Percentiles rank a stretch among this genome's conserved stretches.
Conservation (phyloP, 1,140 invertebrate genomes). For the Aphidius gifuensis region DNA sequence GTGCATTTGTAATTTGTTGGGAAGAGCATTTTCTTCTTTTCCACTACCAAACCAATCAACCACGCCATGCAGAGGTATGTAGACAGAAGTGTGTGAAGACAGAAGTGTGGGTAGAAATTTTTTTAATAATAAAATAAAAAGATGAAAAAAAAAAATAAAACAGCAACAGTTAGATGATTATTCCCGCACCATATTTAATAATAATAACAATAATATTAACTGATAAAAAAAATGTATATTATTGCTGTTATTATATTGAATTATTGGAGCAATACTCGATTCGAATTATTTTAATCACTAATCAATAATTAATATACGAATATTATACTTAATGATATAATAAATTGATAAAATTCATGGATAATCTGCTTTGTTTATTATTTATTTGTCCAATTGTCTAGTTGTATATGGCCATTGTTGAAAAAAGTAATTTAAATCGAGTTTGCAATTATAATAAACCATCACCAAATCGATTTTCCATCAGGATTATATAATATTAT, state of each 20-base stretch:
- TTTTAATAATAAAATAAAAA: conserved; percentile 56
- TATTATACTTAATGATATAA: too few species aligned
- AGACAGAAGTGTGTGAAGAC: conserved; percentile 51
- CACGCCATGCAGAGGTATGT: conserved; percentile 65
- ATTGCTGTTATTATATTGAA: conserved; percentile 33
- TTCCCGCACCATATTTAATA: conserved; percentile 45
- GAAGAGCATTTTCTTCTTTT: conserved; percentile 69
- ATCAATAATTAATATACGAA: neutral
- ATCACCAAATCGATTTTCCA: conserved; percentile 34
- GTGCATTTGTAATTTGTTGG: conserved; percentile 67
- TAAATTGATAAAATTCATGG: neutral
- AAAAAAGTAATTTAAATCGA: conserved; percentile 39
- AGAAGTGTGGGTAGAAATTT: conserved; percentile 56
- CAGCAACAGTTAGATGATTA: conserved; percentile 51
- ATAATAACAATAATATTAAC: too few species aligned
- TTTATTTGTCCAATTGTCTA: neutral
- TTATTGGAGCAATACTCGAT: conserved; percentile 33
- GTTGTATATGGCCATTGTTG: neutral
- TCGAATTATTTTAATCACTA: conserved; percentile 28
- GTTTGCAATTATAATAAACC: conserved; percentile 39
- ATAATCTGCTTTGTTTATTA: neutral
- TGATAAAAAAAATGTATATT: conserved; percentile 17
- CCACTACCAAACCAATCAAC: conserved; percentile 60
- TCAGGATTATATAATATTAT: conserved; percentile 14
- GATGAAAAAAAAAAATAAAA: conserved; percentile 47